These are phyloP conservation scores for Paratrypauchen microcephalus DNA, from an alignment of 2,797 vertebrate species.

Conservation along the genomic window DNA sequence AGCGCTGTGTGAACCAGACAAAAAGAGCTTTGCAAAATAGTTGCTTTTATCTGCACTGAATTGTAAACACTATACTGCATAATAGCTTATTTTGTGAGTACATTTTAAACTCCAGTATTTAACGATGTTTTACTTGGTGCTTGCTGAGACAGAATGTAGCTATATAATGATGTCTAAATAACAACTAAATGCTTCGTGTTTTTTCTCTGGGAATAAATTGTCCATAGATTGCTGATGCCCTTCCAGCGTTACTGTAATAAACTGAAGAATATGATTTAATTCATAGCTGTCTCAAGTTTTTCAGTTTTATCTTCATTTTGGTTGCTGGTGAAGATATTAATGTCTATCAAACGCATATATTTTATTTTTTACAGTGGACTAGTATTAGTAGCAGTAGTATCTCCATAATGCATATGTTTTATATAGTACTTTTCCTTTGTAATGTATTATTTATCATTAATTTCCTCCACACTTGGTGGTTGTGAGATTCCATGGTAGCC, in stretches of 20 bases:
- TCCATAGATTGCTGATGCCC: background rate
- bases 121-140: background rate
- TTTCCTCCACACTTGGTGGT: too few relatives aligned
- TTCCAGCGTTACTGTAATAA: background rate
- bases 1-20: slow-evolving; percentile 42
- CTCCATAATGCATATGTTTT: too few relatives aligned
- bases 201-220: background rate
- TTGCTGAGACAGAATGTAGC: background rate
- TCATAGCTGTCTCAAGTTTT: background rate
- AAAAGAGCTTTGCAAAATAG: slow-evolving; percentile 13
- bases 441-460: too few relatives aligned
- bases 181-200: background rate
- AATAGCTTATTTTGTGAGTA: background rate
- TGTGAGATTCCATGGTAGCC: too few relatives aligned
- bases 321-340: too few relatives aligned
- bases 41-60: background rate
- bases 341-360: too few relatives aligned
- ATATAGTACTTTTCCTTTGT: too few relatives aligned
- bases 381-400: too few relatives aligned
- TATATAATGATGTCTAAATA: background rate
- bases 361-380: too few relatives aligned
- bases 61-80: background rate
- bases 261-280: background rate
- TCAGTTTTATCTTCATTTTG: too few relatives aligned
- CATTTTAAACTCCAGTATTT: slow-evolving; percentile 16